These are phyloP conservation scores for Sebastes steindachneri DNA, from an alignment of 2,797 vertebrate species.

Conservation along the genomic window DNA sequence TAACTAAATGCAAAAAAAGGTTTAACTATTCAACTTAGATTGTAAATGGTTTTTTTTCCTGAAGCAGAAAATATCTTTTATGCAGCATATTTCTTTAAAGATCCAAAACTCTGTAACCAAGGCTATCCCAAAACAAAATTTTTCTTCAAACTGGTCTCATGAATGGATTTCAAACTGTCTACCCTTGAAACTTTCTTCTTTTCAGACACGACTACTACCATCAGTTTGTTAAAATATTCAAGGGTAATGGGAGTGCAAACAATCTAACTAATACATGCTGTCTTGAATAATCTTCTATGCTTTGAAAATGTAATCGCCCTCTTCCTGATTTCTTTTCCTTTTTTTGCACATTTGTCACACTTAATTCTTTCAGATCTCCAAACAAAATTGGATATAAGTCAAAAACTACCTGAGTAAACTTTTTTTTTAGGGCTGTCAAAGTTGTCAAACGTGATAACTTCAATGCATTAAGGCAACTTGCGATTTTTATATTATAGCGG, in stretches of 20 bases:
- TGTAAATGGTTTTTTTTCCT: background rate
- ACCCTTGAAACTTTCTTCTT: background rate
- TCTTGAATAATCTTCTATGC: background rate
- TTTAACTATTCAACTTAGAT: background rate
- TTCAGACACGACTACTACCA: background rate
- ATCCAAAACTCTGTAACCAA: background rate
- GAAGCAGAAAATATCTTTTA: background rate
- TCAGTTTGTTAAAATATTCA: background rate
- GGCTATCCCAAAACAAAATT: background rate
- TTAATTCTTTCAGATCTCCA: background rate
- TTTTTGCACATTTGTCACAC: background rate
- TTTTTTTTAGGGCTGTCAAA: too few relatives aligned
- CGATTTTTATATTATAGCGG: too few relatives aligned
- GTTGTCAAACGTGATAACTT: too few relatives aligned
- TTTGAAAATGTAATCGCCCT: background rate
- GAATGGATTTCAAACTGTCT: background rate
- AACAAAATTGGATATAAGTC: background rate
- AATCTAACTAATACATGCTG: background rate
- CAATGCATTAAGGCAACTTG: too few relatives aligned
- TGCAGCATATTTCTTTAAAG: background rate
- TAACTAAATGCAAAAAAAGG: background rate
- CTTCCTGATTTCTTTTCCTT: background rate
- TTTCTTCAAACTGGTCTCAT: background rate
- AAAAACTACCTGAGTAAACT: background rate
- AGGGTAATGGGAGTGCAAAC: background rate